phyloP scores from a whole-genome alignment of 2,797 vertebrate genomes.

The Microctenopoma lineatum region DNA sequence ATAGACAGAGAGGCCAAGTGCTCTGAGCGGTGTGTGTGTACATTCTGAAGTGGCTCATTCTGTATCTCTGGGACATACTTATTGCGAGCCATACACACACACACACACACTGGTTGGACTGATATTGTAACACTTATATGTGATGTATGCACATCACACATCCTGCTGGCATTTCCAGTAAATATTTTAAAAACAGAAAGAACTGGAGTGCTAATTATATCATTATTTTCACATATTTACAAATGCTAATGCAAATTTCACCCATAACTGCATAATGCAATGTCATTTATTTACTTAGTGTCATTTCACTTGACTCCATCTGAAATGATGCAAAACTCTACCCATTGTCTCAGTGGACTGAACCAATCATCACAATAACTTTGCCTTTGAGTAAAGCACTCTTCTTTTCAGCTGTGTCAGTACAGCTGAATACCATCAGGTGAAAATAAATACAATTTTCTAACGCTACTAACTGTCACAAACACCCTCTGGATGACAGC shows the following conservation, averaged over 20 bases:
- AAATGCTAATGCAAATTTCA: conserved; percentile 13
- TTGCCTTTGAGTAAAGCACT: conserved; percentile 38
- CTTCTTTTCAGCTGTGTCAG: conserved; percentile 41
- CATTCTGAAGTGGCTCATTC: conserved; percentile 67
- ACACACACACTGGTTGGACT: conserved; percentile 33
- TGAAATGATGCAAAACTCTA: conserved; percentile 48
- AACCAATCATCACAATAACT: conserved; percentile 52
- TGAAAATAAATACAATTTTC: conserved; percentile 48
- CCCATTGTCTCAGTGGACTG: conserved; percentile 47
- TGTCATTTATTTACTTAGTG: conserved; percentile 64
- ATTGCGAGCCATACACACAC: conserved; percentile 41
- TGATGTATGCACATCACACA: conserved; percentile 12
- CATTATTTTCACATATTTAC: conserved; percentile 9
- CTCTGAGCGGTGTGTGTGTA: conserved; percentile 55
- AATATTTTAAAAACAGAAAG: conserved; percentile 22
- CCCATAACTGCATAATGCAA: conserved; percentile 1
- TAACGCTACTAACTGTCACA: conserved; percentile 30
- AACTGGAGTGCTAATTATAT: not conserved
- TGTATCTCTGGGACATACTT: conserved; percentile 38
- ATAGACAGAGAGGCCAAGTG: conserved; percentile 68
- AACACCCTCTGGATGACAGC: conserved; percentile 31
- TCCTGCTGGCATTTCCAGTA: not conserved
- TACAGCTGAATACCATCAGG: conserved; percentile 30
- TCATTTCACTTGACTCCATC: conserved; percentile 49
- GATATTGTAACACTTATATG: conserved; percentile 33